phyloP scores from a whole-genome alignment of 2,113 vertebrate genomes.

The Percina caprodes region DNA sequence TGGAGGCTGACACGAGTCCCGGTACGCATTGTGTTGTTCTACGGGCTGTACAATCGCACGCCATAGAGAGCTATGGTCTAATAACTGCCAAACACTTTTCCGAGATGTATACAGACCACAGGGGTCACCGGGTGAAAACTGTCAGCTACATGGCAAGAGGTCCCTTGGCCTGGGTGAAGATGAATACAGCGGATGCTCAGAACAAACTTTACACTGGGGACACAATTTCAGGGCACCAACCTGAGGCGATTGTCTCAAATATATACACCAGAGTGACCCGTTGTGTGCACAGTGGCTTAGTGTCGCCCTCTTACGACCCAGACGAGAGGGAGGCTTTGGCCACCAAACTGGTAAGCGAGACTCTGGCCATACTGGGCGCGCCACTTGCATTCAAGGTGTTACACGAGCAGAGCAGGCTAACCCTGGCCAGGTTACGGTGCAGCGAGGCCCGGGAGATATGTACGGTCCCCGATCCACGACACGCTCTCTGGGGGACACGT shows the following conservation, averaged over 20 bases:
- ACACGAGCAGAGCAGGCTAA: neutral
- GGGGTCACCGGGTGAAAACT: neutral
- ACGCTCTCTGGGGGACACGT: neutral
- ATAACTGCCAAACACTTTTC: conserved; percentile 4
- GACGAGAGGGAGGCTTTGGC: no score
- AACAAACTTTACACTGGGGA: neutral
- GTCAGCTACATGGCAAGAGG: neutral
- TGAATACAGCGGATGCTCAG: neutral
- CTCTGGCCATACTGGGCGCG: neutral
- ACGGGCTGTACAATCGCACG: neutral
- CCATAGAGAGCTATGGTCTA: neutral
- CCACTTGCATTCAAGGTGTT: neutral
- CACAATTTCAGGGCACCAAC: neutral
- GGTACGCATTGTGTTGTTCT: neutral
- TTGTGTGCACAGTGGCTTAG: no score
- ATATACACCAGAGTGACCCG: no score
- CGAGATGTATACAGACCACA: conserved; percentile 2
- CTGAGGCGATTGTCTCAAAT: neutral
- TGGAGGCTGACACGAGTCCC: neutral
- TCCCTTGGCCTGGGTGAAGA: conserved; percentile 4
- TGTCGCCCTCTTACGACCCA: no score
- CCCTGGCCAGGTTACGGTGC: neutral
- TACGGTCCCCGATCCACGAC: neutral
- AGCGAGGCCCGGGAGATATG: no score
- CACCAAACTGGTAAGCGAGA: neutral